phyloP scores from a whole-genome alignment of 92 coral and sea anemone genomes.

The Virgularia gustaviana region DNA sequence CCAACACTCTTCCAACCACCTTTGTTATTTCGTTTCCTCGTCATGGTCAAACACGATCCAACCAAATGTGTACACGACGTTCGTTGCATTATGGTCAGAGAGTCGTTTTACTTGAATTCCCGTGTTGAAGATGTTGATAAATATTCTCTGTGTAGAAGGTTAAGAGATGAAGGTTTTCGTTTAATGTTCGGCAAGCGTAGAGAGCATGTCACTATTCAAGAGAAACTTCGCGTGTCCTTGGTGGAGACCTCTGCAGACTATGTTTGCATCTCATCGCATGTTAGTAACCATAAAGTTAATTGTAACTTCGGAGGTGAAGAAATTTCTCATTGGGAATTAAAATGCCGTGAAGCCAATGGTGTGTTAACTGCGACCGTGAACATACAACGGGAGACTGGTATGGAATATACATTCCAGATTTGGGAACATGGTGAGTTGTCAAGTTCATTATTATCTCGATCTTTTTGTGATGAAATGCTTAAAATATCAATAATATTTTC shows the following conservation, averaged over 20 bases:
- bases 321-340: constrained; percentile 1
- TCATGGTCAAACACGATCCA: not conserved
- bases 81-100: not conserved
- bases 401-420: constrained; percentile 12
- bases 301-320: constrained; percentile 14
- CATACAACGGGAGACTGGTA: constrained; percentile 6
- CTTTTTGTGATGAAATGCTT: not conserved
- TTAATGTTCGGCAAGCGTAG: constrained; percentile 8
- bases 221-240: not conserved
- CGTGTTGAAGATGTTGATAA: not conserved
- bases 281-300: not conserved
- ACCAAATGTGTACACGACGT: not conserved
- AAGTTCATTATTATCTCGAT: not conserved
- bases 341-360: not conserved
- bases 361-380: not conserved
- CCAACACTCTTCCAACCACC: not conserved
- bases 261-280: not conserved
- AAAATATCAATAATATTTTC: no score
- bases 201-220: constrained; percentile 4
- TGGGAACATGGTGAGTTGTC: constrained; percentile 13
- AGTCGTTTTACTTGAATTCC: constrained; percentile 1
- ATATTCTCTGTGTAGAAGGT: not conserved
- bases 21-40: not conserved
- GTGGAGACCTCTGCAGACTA: not conserved
- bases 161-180: constrained; percentile 18